Evolutionary conservation across 2,888 invertebrate genomes (phyloP).

Genomic region (Octonoba sinensis): DNA sequence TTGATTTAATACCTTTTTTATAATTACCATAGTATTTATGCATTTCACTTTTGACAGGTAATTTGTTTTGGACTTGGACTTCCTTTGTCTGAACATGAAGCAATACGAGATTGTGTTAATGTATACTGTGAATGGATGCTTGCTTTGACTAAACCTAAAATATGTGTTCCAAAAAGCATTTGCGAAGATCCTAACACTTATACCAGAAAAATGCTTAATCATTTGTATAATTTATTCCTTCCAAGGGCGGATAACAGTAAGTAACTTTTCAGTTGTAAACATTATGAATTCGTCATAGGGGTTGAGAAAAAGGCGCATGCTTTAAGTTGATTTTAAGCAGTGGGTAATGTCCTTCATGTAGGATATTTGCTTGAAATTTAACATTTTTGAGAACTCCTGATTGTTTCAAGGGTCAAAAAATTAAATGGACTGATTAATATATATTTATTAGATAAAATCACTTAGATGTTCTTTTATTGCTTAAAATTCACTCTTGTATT

Average conservation of each 20-base stretch:
- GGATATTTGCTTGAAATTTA: too few species aligned
- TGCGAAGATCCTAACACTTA: conserved; percentile 90
- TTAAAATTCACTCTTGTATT: background rate
- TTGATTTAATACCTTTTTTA: too few species aligned
- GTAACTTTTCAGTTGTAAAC: background rate
- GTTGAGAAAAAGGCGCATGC: background rate
- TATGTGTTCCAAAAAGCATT: conserved; percentile 88
- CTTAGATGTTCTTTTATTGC: background rate
- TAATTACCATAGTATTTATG: background rate
- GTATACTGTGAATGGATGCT: conserved; percentile 97
- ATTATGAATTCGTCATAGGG: background rate
- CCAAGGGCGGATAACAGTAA: conserved; percentile 81
- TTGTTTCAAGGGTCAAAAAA: background rate
- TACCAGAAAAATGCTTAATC: conserved; percentile 88
- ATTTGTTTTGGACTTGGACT: conserved; percentile 92
- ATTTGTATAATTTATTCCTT: conserved; percentile 94
- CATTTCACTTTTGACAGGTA: conserved; percentile 76
- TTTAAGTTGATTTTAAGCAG: background rate
- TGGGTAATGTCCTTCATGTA: background rate
- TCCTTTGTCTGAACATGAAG: conserved; percentile 91
- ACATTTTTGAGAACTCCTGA: background rate
- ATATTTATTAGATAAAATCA: background rate
- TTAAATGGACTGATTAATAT: background rate
- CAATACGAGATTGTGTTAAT: conserved; percentile 94
- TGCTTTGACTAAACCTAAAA: conserved; percentile 79